Evolutionary conservation across 2,797 vertebrate genomes (phyloP).

Genomic region (Sebastes hubbsi): DNA sequence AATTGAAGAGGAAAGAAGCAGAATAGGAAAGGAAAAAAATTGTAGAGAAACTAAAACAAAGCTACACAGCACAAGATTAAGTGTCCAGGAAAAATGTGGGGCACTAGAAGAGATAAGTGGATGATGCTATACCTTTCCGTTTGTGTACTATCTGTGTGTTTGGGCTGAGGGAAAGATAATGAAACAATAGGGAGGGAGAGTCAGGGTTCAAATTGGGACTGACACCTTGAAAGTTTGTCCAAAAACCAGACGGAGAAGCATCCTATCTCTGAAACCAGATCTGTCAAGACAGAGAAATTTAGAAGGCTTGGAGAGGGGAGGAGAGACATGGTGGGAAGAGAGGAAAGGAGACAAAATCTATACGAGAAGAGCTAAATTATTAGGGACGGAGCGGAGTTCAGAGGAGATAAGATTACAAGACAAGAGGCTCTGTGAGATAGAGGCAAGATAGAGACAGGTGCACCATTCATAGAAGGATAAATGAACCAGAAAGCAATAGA

Average conservation of each 20-base stretch:
- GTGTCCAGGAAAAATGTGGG: slow-evolving; percentile 24
- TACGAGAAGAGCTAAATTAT: not conserved
- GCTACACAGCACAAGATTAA: slow-evolving; percentile 20
- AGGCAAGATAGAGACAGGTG: slow-evolving; percentile 15
- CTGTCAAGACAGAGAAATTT: slow-evolving; percentile 1
- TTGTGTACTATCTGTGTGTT: slow-evolving; percentile 30
- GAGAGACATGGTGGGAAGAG: not conserved
- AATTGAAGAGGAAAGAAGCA: slow-evolving; percentile 10
- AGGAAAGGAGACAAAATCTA: not conserved
- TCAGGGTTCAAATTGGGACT: slow-evolving; percentile 20
- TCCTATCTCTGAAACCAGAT: not conserved
- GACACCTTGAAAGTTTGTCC: slow-evolving; percentile 17
- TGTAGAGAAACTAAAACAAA: slow-evolving; percentile 17
- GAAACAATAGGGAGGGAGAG: slow-evolving; percentile 20
- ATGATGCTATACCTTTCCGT: slow-evolving; percentile 35
- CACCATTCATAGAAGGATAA: slow-evolving; percentile 26
- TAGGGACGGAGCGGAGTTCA: slow-evolving; percentile 1
- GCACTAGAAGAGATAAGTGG: slow-evolving; percentile 23
- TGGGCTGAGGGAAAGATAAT: slow-evolving; percentile 35
- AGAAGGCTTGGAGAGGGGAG: not conserved
- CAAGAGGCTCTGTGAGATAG: slow-evolving; percentile 6
- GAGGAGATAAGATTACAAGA: slow-evolving; percentile 14
- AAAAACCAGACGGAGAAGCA: not conserved
- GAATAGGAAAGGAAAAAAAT: not conserved
- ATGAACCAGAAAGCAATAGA: slow-evolving; percentile 21